Evolutionary conservation across 2,797 vertebrate species (phyloP).

Genomic region (Alfaro cultratus): DNA sequence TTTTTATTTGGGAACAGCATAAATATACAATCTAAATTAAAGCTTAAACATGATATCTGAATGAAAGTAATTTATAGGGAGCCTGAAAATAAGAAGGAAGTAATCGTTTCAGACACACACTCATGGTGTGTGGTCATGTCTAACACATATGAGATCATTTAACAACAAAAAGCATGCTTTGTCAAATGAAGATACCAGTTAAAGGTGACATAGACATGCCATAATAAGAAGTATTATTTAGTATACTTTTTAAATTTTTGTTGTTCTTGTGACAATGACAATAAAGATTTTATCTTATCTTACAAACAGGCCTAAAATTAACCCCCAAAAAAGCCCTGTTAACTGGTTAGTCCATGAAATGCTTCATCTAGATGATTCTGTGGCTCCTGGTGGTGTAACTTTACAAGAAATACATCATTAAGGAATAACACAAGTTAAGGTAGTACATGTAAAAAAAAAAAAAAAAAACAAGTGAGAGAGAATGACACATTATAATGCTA

Average conservation of each 20-base stretch:
- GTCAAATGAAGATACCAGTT: not conserved
- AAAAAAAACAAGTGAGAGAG: not conserved
- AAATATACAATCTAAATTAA: not conserved
- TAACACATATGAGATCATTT: not conserved
- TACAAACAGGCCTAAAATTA: not conserved
- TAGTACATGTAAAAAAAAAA: not conserved
- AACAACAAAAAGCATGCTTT: not conserved
- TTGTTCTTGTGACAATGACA: too few species aligned
- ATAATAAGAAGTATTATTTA: not conserved
- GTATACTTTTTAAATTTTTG: too few species aligned
- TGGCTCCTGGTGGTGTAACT: not conserved
- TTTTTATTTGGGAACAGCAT: not conserved
- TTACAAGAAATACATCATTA: not conserved
- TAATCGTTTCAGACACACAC: not conserved
- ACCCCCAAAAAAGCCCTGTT: not conserved
- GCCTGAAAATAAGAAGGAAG: not conserved
- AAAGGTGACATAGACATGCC: not conserved
- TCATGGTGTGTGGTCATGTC: not conserved
- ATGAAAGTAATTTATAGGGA: too few species aligned
- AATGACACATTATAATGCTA: not conserved
- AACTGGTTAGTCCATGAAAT: not conserved
- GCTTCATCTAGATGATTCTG: not conserved
- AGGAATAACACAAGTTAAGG: not conserved
- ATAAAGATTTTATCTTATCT: too few species aligned
- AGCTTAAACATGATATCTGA: not conserved